Conservation (phyloP, 2,888 invertebrate genomes). For the Epinotia demarniana region DNA sequence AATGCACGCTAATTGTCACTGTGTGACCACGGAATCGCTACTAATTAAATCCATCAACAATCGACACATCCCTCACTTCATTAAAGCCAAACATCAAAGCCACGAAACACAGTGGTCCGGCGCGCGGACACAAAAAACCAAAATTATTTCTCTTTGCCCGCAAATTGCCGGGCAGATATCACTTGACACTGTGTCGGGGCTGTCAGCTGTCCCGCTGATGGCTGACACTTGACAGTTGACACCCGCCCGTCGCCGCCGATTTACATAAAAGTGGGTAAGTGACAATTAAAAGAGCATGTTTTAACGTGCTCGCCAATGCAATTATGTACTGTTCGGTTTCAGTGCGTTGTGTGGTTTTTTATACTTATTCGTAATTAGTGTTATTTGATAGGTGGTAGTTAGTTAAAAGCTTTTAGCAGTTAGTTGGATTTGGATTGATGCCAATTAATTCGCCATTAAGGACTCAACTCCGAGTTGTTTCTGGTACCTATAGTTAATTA, state of each 20-base stretch:
- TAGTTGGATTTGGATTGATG: not conserved
- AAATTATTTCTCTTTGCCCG: constrained; percentile 66
- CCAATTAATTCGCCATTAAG: not conserved
- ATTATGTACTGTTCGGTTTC: constrained; percentile 20
- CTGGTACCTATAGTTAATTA: too few relatives aligned
- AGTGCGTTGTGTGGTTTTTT: not conserved
- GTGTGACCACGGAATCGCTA: not conserved
- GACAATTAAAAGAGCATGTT: constrained; percentile 71
- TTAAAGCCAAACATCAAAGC: constrained; percentile 37
- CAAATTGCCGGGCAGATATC: constrained; percentile 78
- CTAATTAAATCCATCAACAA: constrained; percentile 16
- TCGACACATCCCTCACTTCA: constrained; percentile 15
- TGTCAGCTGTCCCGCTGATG: constrained; percentile 64
- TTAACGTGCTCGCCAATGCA: constrained; percentile 47
- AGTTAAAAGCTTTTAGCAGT: not conserved
- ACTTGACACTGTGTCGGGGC: constrained; percentile 63
- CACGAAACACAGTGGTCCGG: constrained; percentile 47
- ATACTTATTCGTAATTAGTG: constrained; percentile 1
- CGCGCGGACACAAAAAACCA: constrained; percentile 53
- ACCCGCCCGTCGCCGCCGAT: constrained; percentile 68
- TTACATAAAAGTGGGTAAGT: constrained; percentile 77
- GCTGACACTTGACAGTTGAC: constrained; percentile 60
- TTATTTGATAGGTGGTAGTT: constrained; percentile 3
- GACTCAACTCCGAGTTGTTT: too few relatives aligned
- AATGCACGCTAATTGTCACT: not conserved